These are phyloP conservation scores for Ammodramus savannarum DNA, from an alignment of 2,113 vertebrate species.

Conservation along the genomic window DNA sequence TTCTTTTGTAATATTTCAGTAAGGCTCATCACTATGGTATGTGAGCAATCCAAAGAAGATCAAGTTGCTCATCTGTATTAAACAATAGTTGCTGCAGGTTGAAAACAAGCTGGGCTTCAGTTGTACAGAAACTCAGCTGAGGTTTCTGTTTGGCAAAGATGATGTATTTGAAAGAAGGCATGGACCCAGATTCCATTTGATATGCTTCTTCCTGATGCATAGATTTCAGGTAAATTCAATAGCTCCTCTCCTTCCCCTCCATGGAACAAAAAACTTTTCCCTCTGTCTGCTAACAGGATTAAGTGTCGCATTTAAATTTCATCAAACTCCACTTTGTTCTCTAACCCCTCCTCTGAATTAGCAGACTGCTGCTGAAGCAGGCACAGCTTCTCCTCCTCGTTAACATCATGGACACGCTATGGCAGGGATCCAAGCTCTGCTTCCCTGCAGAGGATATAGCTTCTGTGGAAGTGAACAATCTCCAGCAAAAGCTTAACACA, in stretches of 20 bases:
- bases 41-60: neutral
- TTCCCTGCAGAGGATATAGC: slow-evolving; percentile 74
- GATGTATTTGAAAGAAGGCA: neutral
- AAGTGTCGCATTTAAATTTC: slow-evolving; percentile 45
- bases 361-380: slow-evolving; percentile 40
- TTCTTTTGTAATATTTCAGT: neutral
- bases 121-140: slow-evolving; percentile 23
- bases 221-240: slow-evolving; percentile 27
- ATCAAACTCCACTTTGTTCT: slow-evolving; percentile 65
- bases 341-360: slow-evolving; percentile 30
- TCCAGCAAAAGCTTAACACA: slow-evolving; percentile 66
- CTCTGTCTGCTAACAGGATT: slow-evolving; percentile 30
- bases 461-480: slow-evolving; percentile 71
- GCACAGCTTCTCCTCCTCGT: slow-evolving; percentile 44
- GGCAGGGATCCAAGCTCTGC: slow-evolving; percentile 65
- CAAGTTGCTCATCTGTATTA: slow-evolving; percentile 37
- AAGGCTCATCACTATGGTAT: slow-evolving; percentile 7
- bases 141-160: slow-evolving; percentile 18
- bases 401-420: slow-evolving; percentile 54
- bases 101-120: slow-evolving; percentile 35
- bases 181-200: neutral
- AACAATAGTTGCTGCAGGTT: slow-evolving; percentile 19
- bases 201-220: neutral
- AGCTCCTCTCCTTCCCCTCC: neutral
- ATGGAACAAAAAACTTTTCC: neutral